Evolutionary conservation across 2,113 vertebrate species (phyloP), one percentile per base, ranked within the genome.

Genomic region (Rallus limicola): DNA sequence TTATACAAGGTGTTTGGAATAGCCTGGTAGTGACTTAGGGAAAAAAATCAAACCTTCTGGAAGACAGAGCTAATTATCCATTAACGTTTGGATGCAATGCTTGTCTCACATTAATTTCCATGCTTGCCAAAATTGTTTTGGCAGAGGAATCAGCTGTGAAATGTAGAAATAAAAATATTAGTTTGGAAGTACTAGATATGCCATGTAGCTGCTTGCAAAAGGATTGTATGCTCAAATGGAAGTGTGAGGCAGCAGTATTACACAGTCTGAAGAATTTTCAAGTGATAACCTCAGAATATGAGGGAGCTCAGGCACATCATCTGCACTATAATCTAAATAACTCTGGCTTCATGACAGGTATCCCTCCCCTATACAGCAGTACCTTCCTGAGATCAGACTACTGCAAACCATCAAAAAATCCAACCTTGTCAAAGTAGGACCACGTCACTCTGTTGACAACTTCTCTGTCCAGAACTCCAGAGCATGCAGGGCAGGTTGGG

Each of bases 31-130:
- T 88, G 88, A 95, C 50, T 93, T 65, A 82, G 85, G 88, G 76
- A 81, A 63, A 13, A 33, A 95, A 88, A 83, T 44, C 11, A 53
- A 26, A 90, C 50, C 59, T 88, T 92, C 80, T 95, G 92, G 91
- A 95, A 96, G 72, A 83, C 81, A 86, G 87, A 89, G 42, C 75
- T 97, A 95, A 97, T 97, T 87, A 96, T 94, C 92, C 75, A 84
- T 94, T 96, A 90, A 82, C 46, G 82, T 85, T 95, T 96, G 89
- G 86, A 97, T 88, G 69, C 55, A 84, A 11, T 84, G 63, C 59
- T 94, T 88, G 65, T 92, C 85, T 92, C 1, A 0, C 69, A 74
- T 70, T 94, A 88, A 96, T 92, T 92, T 96, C 68, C 55, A 91
- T 17, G 60, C 91, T 92, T 96, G 94, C 92, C 96, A 97, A 92